Conservation (phyloP, 2,888 invertebrate species). For the Scaptomyza parva region DNA sequence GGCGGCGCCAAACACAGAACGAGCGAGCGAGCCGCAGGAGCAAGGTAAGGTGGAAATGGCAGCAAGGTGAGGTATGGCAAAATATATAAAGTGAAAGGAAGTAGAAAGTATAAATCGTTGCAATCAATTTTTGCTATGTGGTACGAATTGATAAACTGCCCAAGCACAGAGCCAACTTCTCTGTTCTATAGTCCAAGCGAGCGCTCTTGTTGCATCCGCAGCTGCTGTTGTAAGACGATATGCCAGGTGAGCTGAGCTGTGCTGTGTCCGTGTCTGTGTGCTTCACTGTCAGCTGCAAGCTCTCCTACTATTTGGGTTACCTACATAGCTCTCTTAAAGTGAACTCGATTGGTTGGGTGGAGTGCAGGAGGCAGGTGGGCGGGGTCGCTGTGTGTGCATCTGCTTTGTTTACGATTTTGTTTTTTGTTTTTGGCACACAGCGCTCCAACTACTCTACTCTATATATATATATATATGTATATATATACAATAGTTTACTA, state of each 20-base stretch:
- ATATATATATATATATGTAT: no score
- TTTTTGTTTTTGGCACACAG: slow-evolving; percentile 32
- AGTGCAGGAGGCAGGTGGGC: slow-evolving; percentile 1
- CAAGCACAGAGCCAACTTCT: slow-evolving; percentile 39
- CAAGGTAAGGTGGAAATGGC: no score
- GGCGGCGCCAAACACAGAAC: slow-evolving; percentile 27
- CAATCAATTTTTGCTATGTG: slow-evolving; percentile 81
- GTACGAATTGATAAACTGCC: slow-evolving; percentile 78
- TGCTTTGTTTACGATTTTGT: slow-evolving; percentile 41
- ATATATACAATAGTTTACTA: background rate
- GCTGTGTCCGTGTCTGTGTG: background rate
- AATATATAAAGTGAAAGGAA: slow-evolving; percentile 80
- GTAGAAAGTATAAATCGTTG: slow-evolving; percentile 81
- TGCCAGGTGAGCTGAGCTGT: slow-evolving; percentile 31
- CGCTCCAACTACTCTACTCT: background rate
- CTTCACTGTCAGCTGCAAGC: slow-evolving; percentile 44
- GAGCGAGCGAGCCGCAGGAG: no score
- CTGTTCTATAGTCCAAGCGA: no score
- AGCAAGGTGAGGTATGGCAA: slow-evolving; percentile 28
- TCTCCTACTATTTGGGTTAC: slow-evolving; percentile 64
- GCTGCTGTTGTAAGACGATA: slow-evolving; percentile 51
- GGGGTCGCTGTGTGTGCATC: slow-evolving; percentile 11
- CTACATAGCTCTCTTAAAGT: slow-evolving; percentile 58
- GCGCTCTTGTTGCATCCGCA: slow-evolving; percentile 35
- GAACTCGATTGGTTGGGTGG: slow-evolving; percentile 13